Evolutionary conservation across 2,888 invertebrate genomes (phyloP), one percentile per base, ranked within the genome.

Genomic region (Pristionchus maxplancki): DNA sequence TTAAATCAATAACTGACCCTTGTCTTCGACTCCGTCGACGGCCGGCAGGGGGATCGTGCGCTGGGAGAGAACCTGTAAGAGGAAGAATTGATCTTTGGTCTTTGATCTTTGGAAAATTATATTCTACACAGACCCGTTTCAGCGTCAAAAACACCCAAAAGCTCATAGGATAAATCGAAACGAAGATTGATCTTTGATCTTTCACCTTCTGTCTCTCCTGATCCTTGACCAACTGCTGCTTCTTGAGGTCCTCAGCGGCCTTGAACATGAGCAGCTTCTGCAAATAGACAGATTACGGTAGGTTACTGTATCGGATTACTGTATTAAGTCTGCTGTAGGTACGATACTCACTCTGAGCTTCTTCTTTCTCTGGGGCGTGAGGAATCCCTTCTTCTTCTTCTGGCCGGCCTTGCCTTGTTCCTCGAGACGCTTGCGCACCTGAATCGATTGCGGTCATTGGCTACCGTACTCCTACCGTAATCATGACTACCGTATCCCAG

Each of bases 261-360:
- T 99, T 99, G 96, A 98, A 98, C 97, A 99, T 98, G 96, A 99
- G 96, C 96, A 99, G 96, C 96, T 98, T 97, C 98, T 98, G 95
- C 58, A 94, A 91, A 78, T n/a, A 6, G 40, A 4, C 0, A 3
- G 78, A 44, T 4, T 17, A 37, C 28, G 31, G 17, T 34, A 74
- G 20, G 17, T 20, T 64, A 17, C 58, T 48, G 34, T 50, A 24
- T 8, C 53, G 5, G 40, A 17, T 50, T 53, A 31, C 44, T 13
- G 44, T 87, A 86, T n/a, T n/a, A n/a, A n/a, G n/a, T n/a, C 40
- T 37, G n/a, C 58, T n/a, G 58, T n/a, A 53, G 3, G 17, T 53
- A 58, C 58, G n/a, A n/a, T n/a, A 87, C 87, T 34, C 1, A 88
- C 88, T 62, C 88, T 88, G 58, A 88, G 88, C 88, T 88, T 88